Evolutionary conservation across 2,797 vertebrate species (phyloP), one percentile per base, ranked within the genome.

Genomic region (Fistularia commersonii): DNA sequence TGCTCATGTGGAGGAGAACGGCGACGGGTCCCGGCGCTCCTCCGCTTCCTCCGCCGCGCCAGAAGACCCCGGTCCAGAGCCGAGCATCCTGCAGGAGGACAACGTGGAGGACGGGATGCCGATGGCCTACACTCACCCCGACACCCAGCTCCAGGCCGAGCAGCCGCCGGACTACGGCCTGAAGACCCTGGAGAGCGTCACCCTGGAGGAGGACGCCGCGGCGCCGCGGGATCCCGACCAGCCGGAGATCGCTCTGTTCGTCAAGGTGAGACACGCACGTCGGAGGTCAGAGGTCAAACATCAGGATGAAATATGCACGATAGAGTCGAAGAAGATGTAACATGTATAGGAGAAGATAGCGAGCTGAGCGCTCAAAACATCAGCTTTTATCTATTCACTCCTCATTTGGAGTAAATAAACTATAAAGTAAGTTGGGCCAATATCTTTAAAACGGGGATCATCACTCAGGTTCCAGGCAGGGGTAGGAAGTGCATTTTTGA

Each of bases 241-340:
- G 32, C 86, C 87, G 0, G 81, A 80, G 0, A 67, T 92, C 56
- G 15, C 85, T 1, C 85, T 91, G 34, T 91, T 81, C 37, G 86
- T 87, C 46, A 91, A 89, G 90, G 90, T 92, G 69, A 80, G 71
- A 45, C 2, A 40, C 11, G 11, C 35, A 35, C 14, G 32, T 6
- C 23, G 31, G 31, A 43, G 41, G 3, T 43, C 41, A 11, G 32
- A 45, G 44, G 32, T 45, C 11, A 23, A 23, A 2, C 23, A 23
- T 23, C 4, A 23, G 4, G 23, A 2, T 4, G 23, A 23, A 23
- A 23, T n/a, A n/a, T n/a, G n/a, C n/a, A n/a, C n/a, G n/a, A n/a
- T n/a, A n/a, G n/a, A n/a, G n/a, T n/a, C n/a, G n/a, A n/a, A n/a
- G n/a, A 23, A 23, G 23, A 23, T 23, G 23, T 23, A 23, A 23